Base-by-base conservation (phyloP, 2,113 vertebrate genomes). In the Aegithalos caudatus region DNA sequence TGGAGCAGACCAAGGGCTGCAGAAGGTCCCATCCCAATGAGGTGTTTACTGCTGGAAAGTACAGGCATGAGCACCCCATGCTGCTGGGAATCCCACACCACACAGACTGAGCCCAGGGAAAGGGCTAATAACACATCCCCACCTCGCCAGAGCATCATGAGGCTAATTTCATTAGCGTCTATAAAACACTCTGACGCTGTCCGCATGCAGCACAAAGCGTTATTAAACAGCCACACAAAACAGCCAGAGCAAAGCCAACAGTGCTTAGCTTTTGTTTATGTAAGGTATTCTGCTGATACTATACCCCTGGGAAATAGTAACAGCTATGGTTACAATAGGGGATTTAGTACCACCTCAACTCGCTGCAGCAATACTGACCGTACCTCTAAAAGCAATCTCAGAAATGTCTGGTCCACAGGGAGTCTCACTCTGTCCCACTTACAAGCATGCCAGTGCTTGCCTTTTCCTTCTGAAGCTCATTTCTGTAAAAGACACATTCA, bases 401-500 rank as follows among this genome's bases (percentile, higher is more conserved):
- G 64, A 92, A 53, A 96, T 40, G 38, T 20, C 24, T 50, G 54
- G 38, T 96, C 95, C 92, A 56, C 9, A 27, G 90, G 92, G 90
- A 97, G 56, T 81, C 72, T 88, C 1, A 0, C 33, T 77, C 51
- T 90, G 92, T 74, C 80, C 88, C 80, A 84, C 72, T 90, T 94
- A 90, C 28, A 92, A 90, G 64, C 72, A 14, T 44, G 80, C 79
- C 56, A 83, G 47, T n/a, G 24, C 85, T 94, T 86, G 82, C 67
- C 69, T 86, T 90, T 96, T 83, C 65, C 94, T 90, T 95, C 93
- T 91, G 71, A 83, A 90, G 88, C 82, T 74, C 88, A 50, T 93
- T 94, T 96, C 93, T 93, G 72, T 92, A 94, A 97, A 97, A 94
- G 96, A 97, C 84, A 92, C 90, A 94, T 96, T 97, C 96, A 96